Evolutionary conservation across 2,888 invertebrate genomes (phyloP).

Genomic region (Agrochola circellaris): DNA sequence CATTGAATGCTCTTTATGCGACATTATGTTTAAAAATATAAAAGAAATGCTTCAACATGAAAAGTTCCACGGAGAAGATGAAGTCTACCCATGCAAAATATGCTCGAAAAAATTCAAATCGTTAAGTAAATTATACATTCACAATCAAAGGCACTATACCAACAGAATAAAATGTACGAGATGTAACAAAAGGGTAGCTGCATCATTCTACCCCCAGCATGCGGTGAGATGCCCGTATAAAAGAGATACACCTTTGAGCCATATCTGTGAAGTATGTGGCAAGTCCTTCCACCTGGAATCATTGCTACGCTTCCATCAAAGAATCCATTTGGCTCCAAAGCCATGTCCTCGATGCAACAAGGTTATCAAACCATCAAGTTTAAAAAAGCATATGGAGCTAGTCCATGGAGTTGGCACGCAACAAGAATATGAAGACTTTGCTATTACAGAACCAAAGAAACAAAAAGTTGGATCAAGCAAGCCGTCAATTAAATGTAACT

Average conservation of each 20-base stretch:
- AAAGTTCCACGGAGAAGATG: conserved; percentile 66
- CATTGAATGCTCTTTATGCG: conserved; percentile 77
- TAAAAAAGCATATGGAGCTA: conserved; percentile 72
- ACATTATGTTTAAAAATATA: conserved; percentile 72
- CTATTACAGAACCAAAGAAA: neutral
- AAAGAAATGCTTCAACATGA: conserved; percentile 75
- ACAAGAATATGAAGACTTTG: neutral
- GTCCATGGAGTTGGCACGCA: conserved; percentile 56
- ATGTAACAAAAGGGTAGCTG: conserved; percentile 73
- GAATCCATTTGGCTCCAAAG: conserved; percentile 65
- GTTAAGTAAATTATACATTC: conserved; percentile 73
- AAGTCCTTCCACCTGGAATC: conserved; percentile 67
- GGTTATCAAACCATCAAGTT: conserved; percentile 61
- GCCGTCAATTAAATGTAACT: conserved; percentile 57
- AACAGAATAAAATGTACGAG: conserved; percentile 71
- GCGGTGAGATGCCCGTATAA: conserved; percentile 68
- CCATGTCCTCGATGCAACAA: conserved; percentile 70
- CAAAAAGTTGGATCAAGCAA: conserved; percentile 1
- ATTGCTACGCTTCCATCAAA: conserved; percentile 68
- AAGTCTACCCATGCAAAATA: conserved; percentile 73
- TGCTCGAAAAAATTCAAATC: conserved; percentile 73
- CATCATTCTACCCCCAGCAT: conserved; percentile 73
- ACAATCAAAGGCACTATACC: conserved; percentile 74
- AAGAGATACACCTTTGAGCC: conserved; percentile 53
- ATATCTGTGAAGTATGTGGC: conserved; percentile 74